Evolutionary conservation across 2,113 vertebrate species (phyloP), one percentile per base, ranked within the genome.

Genomic region (Semicossyphus pulcher): DNA sequence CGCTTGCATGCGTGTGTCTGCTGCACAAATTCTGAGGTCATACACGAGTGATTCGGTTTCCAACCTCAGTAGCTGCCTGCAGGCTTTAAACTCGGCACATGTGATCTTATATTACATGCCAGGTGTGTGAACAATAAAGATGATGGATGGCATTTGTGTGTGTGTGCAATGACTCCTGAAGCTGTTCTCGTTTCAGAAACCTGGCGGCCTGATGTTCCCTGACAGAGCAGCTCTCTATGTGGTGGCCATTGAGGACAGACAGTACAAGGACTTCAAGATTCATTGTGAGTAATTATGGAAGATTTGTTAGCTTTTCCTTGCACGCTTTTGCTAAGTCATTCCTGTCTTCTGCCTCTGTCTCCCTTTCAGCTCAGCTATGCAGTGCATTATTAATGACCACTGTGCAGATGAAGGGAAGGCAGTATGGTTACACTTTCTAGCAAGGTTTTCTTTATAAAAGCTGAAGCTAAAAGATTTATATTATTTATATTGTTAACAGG

Each of bases 191-290:
- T 92, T 95, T 94, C 93, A 99, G 97, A 99, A 97, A 96, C 96
- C 97, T 66, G 97, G 97, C 91, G 97, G 97, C 82, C 94, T 97
- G 92, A 98, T 99, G 96, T 99, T 99, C 91, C 97, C 97, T 69
- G 97, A 99, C 93, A 95, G 96, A 90, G 97, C 97, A 47, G 94
- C 96, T 61, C 94, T 99, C 79, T 98, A 98, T 58, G 92, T 98
- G 90, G 94, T 97, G 53, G 97, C 96, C 85, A 98, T 99, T 49
- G 97, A 99, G 88, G 97, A 99, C 89, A 91, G 97, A 86, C 97
- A 99, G 83, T 98, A 98, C 90, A 99, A 99, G 92, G 97, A 99
- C 94, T 99, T 98, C 94, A 99, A 99, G 95, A 99, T 99, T 81
- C 97, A 98, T 82, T 99, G 97, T 99, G 83, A 98, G 97, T 91